phyloP scores from a whole-genome alignment of 2,113 vertebrate species.

The Heloderma charlesbogerti region DNA sequence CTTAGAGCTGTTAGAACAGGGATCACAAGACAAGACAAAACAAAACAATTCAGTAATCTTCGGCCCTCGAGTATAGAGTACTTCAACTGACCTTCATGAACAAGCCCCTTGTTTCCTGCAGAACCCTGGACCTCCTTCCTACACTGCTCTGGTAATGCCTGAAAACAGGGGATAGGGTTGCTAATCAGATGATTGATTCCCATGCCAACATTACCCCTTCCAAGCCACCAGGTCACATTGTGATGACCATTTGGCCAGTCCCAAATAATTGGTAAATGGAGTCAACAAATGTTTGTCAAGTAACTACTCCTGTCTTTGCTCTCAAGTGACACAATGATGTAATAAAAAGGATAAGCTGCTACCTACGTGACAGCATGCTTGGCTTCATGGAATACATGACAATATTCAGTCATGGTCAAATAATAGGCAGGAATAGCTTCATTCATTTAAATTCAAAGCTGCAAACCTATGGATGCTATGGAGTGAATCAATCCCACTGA shows the following conservation, averaged over 20 bases:
- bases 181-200: not conserved
- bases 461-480: not conserved
- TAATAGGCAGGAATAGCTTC: not conserved
- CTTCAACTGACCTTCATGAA: not conserved
- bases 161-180: not conserved
- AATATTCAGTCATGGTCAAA: too few species aligned
- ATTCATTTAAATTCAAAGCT: not conserved
- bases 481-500: not conserved
- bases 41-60: not conserved
- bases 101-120: not conserved
- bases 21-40: too few species aligned
- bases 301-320: not conserved
- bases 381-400: too few species aligned
- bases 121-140: not conserved
- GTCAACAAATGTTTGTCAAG: not conserved
- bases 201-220: not conserved
- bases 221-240: not conserved
- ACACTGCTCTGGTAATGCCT: not conserved
- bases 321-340: not conserved
- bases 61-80: not conserved
- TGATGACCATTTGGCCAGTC: not conserved
- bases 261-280: not conserved
- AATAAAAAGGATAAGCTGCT: not conserved
- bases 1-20: not conserved
- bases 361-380: too few species aligned